These are phyloP conservation scores for Drosophila mayaguana DNA, from an alignment of 2,888 invertebrate species.

Conservation along the genomic window DNA sequence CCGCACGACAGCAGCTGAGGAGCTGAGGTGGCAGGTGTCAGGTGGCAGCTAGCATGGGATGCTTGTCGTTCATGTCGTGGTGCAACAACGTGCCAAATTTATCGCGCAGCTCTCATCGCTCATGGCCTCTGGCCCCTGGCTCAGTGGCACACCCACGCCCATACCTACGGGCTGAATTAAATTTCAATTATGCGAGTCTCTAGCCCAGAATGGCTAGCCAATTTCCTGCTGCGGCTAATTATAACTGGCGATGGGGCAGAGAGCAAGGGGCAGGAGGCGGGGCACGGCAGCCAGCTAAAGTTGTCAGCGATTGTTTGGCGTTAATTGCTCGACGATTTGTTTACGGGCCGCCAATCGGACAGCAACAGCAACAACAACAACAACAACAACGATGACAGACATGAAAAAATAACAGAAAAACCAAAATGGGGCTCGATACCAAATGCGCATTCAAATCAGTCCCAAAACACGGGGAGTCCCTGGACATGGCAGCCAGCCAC, in stretches of 20 bases:
- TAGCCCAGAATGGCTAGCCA: slow-evolving; percentile 45
- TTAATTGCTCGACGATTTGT: slow-evolving; percentile 75
- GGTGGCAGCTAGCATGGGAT: slow-evolving; percentile 10
- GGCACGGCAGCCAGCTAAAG: slow-evolving; percentile 28
- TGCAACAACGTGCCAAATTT: slow-evolving; percentile 54
- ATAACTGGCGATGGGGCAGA: slow-evolving; percentile 27
- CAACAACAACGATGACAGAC: slow-evolving; percentile 30
- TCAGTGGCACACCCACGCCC: slow-evolving; percentile 9
- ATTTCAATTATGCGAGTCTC: slow-evolving; percentile 58
- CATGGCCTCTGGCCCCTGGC: slow-evolving; percentile 10
- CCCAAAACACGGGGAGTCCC: slow-evolving; percentile 28
- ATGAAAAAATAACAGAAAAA: slow-evolving; percentile 33
- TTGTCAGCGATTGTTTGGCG: slow-evolving; percentile 57
- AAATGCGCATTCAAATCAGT: slow-evolving; percentile 74
- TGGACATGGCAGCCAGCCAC: slow-evolving; percentile 42
- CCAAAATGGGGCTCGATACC: slow-evolving; percentile 60
- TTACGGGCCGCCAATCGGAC: slow-evolving; percentile 69
- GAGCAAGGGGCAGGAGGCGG: not conserved
- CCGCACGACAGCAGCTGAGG: slow-evolving; percentile 56
- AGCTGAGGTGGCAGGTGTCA: not conserved
- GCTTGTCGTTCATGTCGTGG: slow-evolving; percentile 50
- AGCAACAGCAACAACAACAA: slow-evolving; percentile 46
- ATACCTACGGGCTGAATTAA: slow-evolving; percentile 31
- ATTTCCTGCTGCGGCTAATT: slow-evolving; percentile 69
- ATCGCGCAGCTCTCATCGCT: slow-evolving; percentile 39